phyloP scores from a whole-genome alignment of 2,113 vertebrate genomes.

The Barbus barbus region DNA sequence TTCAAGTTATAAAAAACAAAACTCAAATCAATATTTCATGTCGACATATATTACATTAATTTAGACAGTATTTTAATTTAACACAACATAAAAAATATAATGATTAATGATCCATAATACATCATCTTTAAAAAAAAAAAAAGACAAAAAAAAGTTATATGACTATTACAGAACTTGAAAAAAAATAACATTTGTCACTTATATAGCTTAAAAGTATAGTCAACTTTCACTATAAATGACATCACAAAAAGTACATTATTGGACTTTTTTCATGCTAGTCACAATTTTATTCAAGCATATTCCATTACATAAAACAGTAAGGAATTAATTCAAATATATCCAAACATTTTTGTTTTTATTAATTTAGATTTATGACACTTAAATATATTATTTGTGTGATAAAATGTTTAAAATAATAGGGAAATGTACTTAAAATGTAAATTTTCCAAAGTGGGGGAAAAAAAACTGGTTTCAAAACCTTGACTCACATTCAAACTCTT shows the following conservation, averaged over 20 bases:
- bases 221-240: background rate
- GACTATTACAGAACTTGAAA: background rate
- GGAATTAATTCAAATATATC: background rate
- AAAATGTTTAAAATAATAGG: background rate
- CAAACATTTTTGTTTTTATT: too few relatives aligned
- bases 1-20: too few relatives aligned
- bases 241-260: background rate
- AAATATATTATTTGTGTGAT: background rate
- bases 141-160: too few relatives aligned
- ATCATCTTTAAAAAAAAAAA: too few relatives aligned
- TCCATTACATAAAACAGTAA: background rate
- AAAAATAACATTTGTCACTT: background rate
- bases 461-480: background rate
- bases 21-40: too few relatives aligned
- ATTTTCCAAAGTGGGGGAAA: background rate
- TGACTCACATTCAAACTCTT: background rate
- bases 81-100: background rate
- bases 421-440: background rate
- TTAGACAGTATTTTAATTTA: too few relatives aligned
- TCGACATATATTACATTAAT: too few relatives aligned
- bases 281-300: background rate
- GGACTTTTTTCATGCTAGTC: background rate
- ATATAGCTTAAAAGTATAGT: background rate
- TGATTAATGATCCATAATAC: background rate
- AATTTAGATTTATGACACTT: background rate